A percentile compares a stretch with the other conserved stretches of the same genome.
Evolutionary conservation across 1,140 invertebrate species (phyloP).

Genomic region (fruit fly (Drosophila melanogaster)): Release_6_plus_ISO1_MT NT_037436.4:17184001-17184500

Average conservation of each 20-base stretch:
- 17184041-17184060: conserved; percentile 12
- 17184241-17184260: background rate
- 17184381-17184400: no score
- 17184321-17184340: no score
- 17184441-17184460: no score
- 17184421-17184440: no score
- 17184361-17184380: background rate
- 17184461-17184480: no score
- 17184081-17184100: conserved; percentile 79
- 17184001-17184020: conserved; percentile 71
- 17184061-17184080: conserved; percentile 45
- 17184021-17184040: background rate
- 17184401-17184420: no score
- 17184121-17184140: conserved; percentile 57
- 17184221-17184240: conserved; percentile 24
- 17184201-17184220: conserved; percentile 17
- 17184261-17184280: background rate
- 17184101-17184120: conserved; percentile 81
- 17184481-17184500: no score
- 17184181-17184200: conserved; percentile 78
- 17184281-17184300: background rate
- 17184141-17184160: conserved; percentile 78
- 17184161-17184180: conserved; percentile 79
- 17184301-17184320: no score
- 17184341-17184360: background rate